Evolutionary conservation across 2,797 vertebrate genomes (phyloP), one percentile per base, ranked within the genome.

Genomic region (Falco biarmicus): DNA sequence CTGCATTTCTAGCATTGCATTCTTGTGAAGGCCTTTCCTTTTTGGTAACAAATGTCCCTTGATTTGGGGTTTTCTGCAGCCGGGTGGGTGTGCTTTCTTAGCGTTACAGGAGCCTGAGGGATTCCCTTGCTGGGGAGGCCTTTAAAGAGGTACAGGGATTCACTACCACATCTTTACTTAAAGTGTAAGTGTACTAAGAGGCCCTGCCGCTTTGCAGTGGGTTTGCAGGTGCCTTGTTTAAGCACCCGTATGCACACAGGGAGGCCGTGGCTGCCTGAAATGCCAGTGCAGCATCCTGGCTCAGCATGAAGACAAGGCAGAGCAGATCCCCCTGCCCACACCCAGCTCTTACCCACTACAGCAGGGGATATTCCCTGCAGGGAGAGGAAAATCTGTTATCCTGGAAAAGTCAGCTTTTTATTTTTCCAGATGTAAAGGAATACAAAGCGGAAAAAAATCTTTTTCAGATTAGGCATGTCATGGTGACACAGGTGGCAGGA

Each of bases 1-100:
- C 96, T 34, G 8, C 95, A 96, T 96, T 96, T 79, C 84, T 92
- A 34, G 26, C 82, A 87, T 68, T 89, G 64, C 75, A 70, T 64
- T 94, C 93, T 71, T 74, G 8, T 20, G 20, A 34, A 48, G 13
- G 56, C 51, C 66, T 82, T 63, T 84, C 47, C 45, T 29, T 54
- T 21, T 4, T 29, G 10, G 8, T 60, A 14, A 56, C 12, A 21
- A 41, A 51, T 0, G 0, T n/a, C 26, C 37, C 34, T 61, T n/a
- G 31, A 3, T 1, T 50, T 32, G 48, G 31, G 15, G 6, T 65
- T 45, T 45, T 68, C 57, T 71, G 25, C 70, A 15, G 34, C 24
- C 24, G 29, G 31, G 41, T 2, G 18, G 15, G 32, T 14, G 19
- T 48, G n/a, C 21, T 60, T 59, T 43, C 34, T 37, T 25, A 15